Evolutionary conservation across 2,888 invertebrate species (phyloP).

Genomic region (Spicauda simplicius): DNA sequence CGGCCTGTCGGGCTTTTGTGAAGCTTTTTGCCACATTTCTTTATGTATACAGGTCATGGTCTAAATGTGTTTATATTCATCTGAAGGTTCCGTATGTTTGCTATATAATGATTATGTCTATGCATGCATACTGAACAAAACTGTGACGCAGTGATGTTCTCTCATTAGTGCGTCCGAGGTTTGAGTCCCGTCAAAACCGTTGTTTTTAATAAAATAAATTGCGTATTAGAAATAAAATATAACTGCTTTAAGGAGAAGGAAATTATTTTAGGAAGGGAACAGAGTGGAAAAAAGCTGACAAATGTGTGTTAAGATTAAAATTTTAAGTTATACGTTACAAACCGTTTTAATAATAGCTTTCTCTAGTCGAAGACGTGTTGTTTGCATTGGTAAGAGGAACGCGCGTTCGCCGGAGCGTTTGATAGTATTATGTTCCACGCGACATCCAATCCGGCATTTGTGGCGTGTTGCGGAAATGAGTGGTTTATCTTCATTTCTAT

Average conservation of each 20-base stretch:
- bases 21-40: slow-evolving; percentile 20
- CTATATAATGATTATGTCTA: no score
- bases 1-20: slow-evolving; percentile 27
- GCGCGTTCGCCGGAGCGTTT: slow-evolving; percentile 11
- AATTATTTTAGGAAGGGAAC: no score
- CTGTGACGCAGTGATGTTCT: no score
- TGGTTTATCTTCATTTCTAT: neutral
- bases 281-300: no score
- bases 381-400: slow-evolving; percentile 5
- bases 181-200: no score
- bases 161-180: no score
- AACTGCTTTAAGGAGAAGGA: no score
- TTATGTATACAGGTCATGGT: slow-evolving; percentile 19
- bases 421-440: slow-evolving; percentile 22
- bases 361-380: neutral
- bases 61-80: slow-evolving; percentile 17
- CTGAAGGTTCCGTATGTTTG: neutral
- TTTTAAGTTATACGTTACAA: neutral
- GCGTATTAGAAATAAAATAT: no score
- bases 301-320: no score
- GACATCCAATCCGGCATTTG: slow-evolving; percentile 25
- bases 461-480: slow-evolving; percentile 20
- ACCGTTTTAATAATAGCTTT: slow-evolving; percentile 13
- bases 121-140: no score
- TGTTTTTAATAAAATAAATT: no score